A percentile compares a stretch with the other conserved stretches of the same genome.
Conservation (phyloP, 2,113 vertebrate species). For the Microcebus murinus region DNA sequence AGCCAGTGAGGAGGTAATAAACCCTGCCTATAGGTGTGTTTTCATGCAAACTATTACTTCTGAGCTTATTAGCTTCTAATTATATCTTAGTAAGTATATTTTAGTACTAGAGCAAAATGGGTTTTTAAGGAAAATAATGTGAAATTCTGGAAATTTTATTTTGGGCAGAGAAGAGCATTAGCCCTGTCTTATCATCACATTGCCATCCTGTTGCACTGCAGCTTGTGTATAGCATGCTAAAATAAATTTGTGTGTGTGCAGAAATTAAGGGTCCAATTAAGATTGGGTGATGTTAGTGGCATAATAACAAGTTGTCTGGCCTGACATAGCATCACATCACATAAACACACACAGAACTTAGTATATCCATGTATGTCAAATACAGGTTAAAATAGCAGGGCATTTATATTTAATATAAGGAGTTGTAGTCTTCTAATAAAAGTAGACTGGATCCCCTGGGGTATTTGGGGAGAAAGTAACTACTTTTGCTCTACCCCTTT, state of each 20-base stretch:
- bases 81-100: conserved; percentile 88
- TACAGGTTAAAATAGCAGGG: conserved; percentile 53
- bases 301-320: conserved; percentile 68
- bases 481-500: conserved; percentile 62
- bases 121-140: conserved; percentile 77
- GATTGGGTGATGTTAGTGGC: conserved; percentile 63
- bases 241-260: conserved; percentile 49
- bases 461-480: conserved; percentile 63
- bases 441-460: conserved; percentile 58
- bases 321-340: conserved; percentile 52
- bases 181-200: conserved; percentile 75
- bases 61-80: conserved; percentile 85
- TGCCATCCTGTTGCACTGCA: conserved; percentile 78
- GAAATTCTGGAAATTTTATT: conserved; percentile 76
- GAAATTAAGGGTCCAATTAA: conserved; percentile 78
- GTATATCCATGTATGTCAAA: conserved; percentile 73
- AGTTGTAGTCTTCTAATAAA: conserved; percentile 63
- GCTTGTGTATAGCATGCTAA: conserved; percentile 76
- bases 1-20: conserved; percentile 77
- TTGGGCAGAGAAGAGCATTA: conserved; percentile 79
- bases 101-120: conserved; percentile 85
- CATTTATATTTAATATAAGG: conserved; percentile 43
- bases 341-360: conserved; percentile 63
- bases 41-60: conserved; percentile 86
- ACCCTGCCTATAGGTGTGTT: conserved; percentile 82